Evolutionary conservation across 2,888 invertebrate genomes (phyloP).

Genomic region (Diachrysia chrysitis): DNA sequence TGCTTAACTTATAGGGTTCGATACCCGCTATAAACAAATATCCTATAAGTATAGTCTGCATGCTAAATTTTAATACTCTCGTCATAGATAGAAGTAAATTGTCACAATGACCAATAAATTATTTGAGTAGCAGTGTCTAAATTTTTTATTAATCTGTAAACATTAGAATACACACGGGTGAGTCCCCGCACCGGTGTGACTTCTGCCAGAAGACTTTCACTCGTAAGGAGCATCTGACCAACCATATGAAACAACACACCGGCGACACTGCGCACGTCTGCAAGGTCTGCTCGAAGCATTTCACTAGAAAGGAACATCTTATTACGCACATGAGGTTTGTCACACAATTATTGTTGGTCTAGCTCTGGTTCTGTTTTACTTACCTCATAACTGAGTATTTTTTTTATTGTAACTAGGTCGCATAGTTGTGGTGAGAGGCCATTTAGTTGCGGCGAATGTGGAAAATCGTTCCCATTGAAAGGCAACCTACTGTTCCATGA

Average conservation of each 20-base stretch:
- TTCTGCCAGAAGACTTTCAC: constrained; percentile 93
- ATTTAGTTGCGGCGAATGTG: constrained; percentile 95
- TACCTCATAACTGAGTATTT: neutral
- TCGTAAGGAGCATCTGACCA: constrained; percentile 92
- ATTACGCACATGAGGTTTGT: constrained; percentile 92
- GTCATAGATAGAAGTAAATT: no score
- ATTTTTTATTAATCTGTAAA: constrained; percentile 10
- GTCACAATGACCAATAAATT: no score
- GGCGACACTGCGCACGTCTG: constrained; percentile 93
- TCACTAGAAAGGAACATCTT: constrained; percentile 93
- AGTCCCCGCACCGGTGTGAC: constrained; percentile 93
- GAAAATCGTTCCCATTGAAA: constrained; percentile 95
- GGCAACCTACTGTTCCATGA: constrained; percentile 96
- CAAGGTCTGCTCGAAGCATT: constrained; percentile 93
- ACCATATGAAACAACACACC: constrained; percentile 91
- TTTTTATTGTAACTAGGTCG: constrained; percentile 67
- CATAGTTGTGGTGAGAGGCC: constrained; percentile 94
- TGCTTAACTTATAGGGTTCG: neutral
- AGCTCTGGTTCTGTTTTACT: neutral
- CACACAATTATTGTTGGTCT: neutral
- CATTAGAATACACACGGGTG: constrained; percentile 89
- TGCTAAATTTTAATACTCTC: no score
- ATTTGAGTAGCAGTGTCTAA: no score
- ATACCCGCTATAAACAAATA: neutral
- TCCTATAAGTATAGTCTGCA: neutral